Conservation (phyloP, 35 echinoderm and acorn worm species). For the Lytechinus pictus region DNA sequence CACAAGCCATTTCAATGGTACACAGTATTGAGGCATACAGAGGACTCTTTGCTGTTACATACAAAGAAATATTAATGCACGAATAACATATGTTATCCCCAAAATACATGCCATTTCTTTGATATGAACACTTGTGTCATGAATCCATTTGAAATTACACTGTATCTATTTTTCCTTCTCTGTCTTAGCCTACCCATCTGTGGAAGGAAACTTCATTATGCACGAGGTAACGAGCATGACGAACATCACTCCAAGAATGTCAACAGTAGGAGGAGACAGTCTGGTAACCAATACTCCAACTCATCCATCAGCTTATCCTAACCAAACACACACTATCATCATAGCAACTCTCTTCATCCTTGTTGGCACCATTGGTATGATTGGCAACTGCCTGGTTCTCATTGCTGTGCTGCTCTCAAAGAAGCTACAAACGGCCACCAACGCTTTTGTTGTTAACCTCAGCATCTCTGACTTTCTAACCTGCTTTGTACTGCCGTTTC, state of each 20-base stretch:
- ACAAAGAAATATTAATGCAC: no score
- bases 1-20: no score
- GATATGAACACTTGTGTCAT: no score
- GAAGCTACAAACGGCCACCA: constrained; percentile 43
- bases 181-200: neutral
- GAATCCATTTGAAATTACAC: neutral
- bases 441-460: constrained; percentile 47
- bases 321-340: constrained; percentile 21
- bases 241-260: neutral
- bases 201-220: neutral
- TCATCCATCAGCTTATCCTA: constrained; percentile 21
- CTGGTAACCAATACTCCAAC: neutral
- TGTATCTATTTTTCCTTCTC: neutral
- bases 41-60: no score
- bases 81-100: no score
- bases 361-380: constrained; percentile 30
- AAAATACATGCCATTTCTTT: no score
- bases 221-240: neutral
- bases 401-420: constrained; percentile 15
- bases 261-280: neutral
- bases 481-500: constrained; percentile 33
- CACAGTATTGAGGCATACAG: no score
- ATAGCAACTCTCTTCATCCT: constrained; percentile 35
- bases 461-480: constrained; percentile 48
- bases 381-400: constrained; percentile 43